Base-by-base conservation (phyloP, 2,888 invertebrate species). In the Scaptomyza tumidula region DNA sequence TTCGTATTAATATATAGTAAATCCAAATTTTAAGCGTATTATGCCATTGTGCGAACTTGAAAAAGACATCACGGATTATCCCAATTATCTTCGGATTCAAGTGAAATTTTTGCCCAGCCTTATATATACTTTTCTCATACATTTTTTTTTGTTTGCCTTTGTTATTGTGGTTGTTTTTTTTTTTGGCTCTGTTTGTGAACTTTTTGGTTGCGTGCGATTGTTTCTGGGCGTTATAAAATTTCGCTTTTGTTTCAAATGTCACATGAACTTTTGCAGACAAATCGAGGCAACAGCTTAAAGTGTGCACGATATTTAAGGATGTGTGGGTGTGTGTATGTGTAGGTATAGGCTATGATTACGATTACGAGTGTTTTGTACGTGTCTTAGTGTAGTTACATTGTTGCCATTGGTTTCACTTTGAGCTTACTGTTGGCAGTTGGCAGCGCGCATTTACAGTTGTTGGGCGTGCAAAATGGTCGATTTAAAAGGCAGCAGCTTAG, bases 11-110 rank as follows among this genome's bases (percentile, higher is more conserved):
- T 13, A 19, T 10, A 33, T 13, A 19, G 5, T n/a, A 33, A 46
- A 69, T 1, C 13, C 0, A 0, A 14, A 27, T 39, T 9, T 53
- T 45, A 6, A n/a, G 19, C 19, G 14, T 16, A 58, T 1, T 7
- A 6, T 52, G 13, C 79, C 79, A 75, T 39, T 64, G 79, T 75
- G 52, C 65, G 13, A 14, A 35, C 14, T 50, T 72, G 44, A 86
- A 80, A 70, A 75, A 80, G 78, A 83, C 78, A 81, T 79, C 79
- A 84, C 52, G 79, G 88, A 87, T 87, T 87, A 87, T 87, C 79
- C 85, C 88, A 87, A 86, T 87, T 86, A 86, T 75, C 76, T 69
- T 58, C 67, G 75, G 53, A 67, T 71, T 77, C 63, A 67, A 77
- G 68, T 64, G 66, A 66, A 77, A 77, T 74, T 65, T 73, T 62